phyloP scores from a whole-genome alignment of 2,888 invertebrate species.

The Coremacera marginata region DNA sequence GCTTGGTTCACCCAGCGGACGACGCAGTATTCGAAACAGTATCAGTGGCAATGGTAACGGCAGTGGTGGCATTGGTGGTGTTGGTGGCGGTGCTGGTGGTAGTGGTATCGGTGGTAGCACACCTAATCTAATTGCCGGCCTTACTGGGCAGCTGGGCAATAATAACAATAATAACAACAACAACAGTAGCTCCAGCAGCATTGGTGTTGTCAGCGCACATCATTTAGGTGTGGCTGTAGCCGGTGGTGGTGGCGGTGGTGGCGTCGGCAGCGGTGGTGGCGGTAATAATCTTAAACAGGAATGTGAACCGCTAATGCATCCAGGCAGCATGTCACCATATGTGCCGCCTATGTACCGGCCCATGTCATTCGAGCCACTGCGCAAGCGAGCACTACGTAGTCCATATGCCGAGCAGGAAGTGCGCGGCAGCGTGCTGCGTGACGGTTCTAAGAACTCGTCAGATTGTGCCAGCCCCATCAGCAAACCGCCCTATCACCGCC shows the following conservation, averaged over 20 bases:
- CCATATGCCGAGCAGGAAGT: constrained; percentile 70
- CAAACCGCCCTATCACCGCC: constrained; percentile 67
- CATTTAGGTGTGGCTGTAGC: constrained; percentile 40
- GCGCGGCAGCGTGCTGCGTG: constrained; percentile 78
- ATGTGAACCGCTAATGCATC: constrained; percentile 69
- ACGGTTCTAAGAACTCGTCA: constrained; percentile 70
- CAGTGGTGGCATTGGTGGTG: constrained; percentile 60
- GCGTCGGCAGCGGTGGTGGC: constrained; percentile 57
- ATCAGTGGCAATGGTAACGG: constrained; percentile 65
- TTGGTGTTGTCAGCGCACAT: constrained; percentile 43
- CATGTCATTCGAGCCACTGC: constrained; percentile 68
- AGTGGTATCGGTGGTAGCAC: constrained; percentile 44
- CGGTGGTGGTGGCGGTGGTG: constrained; percentile 39
- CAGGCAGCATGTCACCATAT: constrained; percentile 66
- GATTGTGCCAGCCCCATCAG: constrained; percentile 70
- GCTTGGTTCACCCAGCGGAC: constrained; percentile 69
- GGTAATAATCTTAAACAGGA: constrained; percentile 66
- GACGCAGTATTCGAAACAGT: constrained; percentile 68
- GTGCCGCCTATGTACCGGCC: constrained; percentile 69
- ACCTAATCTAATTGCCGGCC: constrained; percentile 25
- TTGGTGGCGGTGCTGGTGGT: constrained; percentile 49
- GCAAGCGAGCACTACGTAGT: constrained; percentile 73
- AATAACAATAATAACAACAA: constrained; percentile 50
- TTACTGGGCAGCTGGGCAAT: constrained; percentile 57
- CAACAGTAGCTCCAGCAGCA: constrained; percentile 35